These are phyloP conservation scores for Norana najaformis DNA, from an alignment of 2,888 invertebrate genomes.

Conservation along the genomic window DNA sequence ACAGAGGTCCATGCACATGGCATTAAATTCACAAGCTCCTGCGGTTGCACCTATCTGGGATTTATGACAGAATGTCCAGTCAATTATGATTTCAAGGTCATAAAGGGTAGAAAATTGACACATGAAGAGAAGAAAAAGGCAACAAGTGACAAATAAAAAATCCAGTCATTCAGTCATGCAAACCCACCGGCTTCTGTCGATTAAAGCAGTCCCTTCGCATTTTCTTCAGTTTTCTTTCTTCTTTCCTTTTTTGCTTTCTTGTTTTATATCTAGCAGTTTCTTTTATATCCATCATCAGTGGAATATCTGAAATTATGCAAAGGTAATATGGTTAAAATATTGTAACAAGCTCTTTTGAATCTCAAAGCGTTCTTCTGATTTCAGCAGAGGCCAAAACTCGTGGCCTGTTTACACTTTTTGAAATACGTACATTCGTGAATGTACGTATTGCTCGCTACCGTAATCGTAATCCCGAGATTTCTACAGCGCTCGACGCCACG, in stretches of 20 bases:
- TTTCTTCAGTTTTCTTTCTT: slow-evolving; percentile 44
- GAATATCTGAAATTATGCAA: background rate
- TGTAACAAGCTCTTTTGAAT: background rate
- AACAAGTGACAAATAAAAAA: background rate
- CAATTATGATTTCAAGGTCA: background rate
- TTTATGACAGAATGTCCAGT: background rate
- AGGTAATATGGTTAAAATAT: background rate
- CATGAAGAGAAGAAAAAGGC: background rate
- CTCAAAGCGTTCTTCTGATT: no score
- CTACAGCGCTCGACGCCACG: no score
- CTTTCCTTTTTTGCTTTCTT: slow-evolving; percentile 40
- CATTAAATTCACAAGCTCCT: no score
- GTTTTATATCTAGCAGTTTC: background rate
- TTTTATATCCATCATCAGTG: background rate
- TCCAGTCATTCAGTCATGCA: background rate
- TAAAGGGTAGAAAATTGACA: background rate
- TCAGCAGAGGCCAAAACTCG: no score
- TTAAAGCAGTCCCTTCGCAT: slow-evolving; percentile 40
- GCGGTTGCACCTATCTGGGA: no score
- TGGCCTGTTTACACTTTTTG: background rate
- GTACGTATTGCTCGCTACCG: no score
- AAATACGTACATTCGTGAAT: background rate
- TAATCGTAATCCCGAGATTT: no score
- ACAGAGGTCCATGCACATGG: no score
- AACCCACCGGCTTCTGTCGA: slow-evolving; percentile 35